Conservation (phyloP, 2,888 invertebrate genomes). For the Harpalus rubripes region DNA sequence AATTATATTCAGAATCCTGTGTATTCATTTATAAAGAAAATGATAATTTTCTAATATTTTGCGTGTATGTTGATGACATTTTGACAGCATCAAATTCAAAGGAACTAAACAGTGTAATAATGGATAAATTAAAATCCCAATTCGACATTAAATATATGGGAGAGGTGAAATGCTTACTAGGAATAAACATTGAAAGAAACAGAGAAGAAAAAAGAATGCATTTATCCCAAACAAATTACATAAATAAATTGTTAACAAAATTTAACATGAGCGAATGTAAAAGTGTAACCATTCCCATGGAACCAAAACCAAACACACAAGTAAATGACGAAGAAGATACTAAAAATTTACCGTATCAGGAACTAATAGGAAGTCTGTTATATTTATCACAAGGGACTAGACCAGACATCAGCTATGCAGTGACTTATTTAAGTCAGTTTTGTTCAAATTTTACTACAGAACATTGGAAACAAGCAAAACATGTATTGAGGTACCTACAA, state of each 20-base stretch:
- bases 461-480: slow-evolving; percentile 51
- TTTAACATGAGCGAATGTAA: not conserved
- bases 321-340: no score
- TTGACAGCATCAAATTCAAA: not conserved
- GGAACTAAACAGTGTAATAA: not conserved
- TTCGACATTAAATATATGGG: slow-evolving; percentile 17
- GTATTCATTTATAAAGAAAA: no score
- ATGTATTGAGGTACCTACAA: slow-evolving; percentile 26
- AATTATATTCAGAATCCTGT: no score
- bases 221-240: not conserved
- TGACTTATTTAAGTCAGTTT: slow-evolving; percentile 47
- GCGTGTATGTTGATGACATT: no score
- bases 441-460: slow-evolving; percentile 25
- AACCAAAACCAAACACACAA: no score
- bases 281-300: no score
- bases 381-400: no score
- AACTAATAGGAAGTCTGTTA: no score
- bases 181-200: not conserved
- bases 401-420: slow-evolving; percentile 47
- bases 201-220: not conserved
- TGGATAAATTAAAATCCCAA: slow-evolving; percentile 17
- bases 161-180: not conserved
- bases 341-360: no score
- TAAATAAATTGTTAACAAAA: not conserved
- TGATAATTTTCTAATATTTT: no score